Base-by-base conservation (phyloP, 2,888 invertebrate species). In the Hipparchia sbordonii region DNA sequence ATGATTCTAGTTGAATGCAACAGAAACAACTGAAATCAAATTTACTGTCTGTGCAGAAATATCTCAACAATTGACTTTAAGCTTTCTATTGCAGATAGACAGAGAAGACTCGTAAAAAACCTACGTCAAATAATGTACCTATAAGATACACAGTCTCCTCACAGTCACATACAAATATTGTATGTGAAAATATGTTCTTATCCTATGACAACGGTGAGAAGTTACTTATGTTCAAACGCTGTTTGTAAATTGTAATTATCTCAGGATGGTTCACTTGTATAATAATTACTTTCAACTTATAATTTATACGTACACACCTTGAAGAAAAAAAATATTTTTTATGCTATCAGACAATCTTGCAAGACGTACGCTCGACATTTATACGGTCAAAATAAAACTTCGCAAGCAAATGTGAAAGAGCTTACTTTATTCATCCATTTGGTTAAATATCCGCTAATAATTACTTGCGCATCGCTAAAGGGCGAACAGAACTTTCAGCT, bases 381-480 rank as follows among this genome's bases (percentile, higher is more conserved):
- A 52, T 54, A 65, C 23, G 12, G 12, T 12, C 33, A 52, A 51
- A 65, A 65, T 65, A 51, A 23, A 65, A 51, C 33, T 52, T 10
- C 3, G 12, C 10, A 65, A 6, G 33, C 51, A 65, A 65, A 65
- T 52, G 51, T 65, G 33, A 33, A 52, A n/a, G 62, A 46, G 13
- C 46, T 12, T 62, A 51, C 6, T 63, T 63, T 33, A 65, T 52
- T 12, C 23, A 23, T 13, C 6, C 65, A 65, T 65, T 65, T 6
- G 52, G 10, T 65, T 52, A 52, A 52, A 65, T 12, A 52, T 65
- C 51, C 48, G 52, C 52, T 65, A 65, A 65, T 65, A 51, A 65
- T 65, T 52, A 65, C 33, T 65, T 65, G 51, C 52, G 33, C 33
- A 52, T 65, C 65, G 65, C 65, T 65, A 65, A 63, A 65, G 65